Percentiles rank a stretch among this genome's conserved stretches.
Evolutionary conservation across 2,888 invertebrate species (phyloP).

Genomic region (Eremobia ochroleuca): DNA sequence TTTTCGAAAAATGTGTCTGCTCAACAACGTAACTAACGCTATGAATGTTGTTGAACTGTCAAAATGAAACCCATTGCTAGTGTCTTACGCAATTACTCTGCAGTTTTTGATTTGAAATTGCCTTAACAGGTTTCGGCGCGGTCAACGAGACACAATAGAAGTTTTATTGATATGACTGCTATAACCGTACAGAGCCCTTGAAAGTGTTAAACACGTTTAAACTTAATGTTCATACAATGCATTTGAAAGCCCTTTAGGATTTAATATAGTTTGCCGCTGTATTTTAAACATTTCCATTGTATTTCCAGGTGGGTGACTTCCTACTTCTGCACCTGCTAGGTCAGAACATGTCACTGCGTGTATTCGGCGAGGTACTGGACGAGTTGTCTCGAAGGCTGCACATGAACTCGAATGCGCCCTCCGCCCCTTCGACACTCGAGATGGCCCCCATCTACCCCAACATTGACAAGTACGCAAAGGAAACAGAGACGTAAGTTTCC

Average conservation of each 20-base stretch:
- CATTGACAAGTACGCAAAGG: conserved; percentile 95
- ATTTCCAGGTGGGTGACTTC: conserved; percentile 95
- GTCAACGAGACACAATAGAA: no score
- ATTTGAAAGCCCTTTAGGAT: background rate
- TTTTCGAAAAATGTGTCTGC: no score
- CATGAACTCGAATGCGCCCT: conserved; percentile 94
- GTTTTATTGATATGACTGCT: no score
- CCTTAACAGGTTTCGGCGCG: no score
- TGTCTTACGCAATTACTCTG: no score
- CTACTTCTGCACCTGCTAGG: conserved; percentile 95
- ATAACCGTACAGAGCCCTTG: no score
- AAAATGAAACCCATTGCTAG: no score
- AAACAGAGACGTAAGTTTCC: conserved; percentile 94
- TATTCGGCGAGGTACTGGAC: conserved; percentile 95
- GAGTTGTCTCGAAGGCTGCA: conserved; percentile 94
- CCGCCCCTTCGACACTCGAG: conserved; percentile 96
- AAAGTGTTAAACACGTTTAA: no score
- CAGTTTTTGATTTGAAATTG: background rate
- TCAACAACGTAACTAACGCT: no score
- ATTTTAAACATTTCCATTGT: background rate
- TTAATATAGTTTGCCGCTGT: background rate
- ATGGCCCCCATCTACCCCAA: conserved; percentile 96
- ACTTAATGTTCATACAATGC: background rate
- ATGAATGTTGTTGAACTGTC: no score
- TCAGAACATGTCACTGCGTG: conserved; percentile 96